phyloP scores from a whole-genome alignment of 2,113 vertebrate genomes.

The Mugil cephalus region DNA sequence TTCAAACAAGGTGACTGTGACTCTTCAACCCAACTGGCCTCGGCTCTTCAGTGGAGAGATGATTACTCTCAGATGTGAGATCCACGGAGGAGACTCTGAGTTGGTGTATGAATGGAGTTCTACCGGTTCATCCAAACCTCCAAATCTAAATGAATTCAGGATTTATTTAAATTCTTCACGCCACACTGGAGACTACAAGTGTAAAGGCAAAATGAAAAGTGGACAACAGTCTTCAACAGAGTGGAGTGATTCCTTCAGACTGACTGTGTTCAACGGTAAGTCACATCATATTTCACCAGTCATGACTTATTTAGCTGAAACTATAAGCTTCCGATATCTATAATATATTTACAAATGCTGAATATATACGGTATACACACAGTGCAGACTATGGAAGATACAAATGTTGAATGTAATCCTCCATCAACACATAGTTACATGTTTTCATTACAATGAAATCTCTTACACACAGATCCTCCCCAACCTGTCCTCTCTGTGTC shows the following conservation, averaged over 20 bases:
- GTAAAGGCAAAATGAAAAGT: background rate
- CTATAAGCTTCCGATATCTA: background rate
- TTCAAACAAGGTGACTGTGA: too few relatives aligned
- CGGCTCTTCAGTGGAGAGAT: background rate
- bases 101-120: constrained; percentile 23
- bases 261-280: background rate
- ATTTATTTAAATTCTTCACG: background rate
- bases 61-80: constrained; percentile 13
- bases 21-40: constrained; percentile 9
- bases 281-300: too few relatives aligned
- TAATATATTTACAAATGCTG: background rate
- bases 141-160: background rate
- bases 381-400: background rate
- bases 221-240: background rate
- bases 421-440: background rate
- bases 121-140: background rate
- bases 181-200: background rate
- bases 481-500: too few relatives aligned
- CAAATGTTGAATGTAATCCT: background rate
- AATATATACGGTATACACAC: background rate
- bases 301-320: too few relatives aligned
- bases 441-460: too few relatives aligned
- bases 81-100: background rate
- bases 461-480: too few relatives aligned
- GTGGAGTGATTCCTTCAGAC: background rate